Base-by-base conservation (phyloP, 2,888 invertebrate genomes). In the Barypeithes pellucidus region DNA sequence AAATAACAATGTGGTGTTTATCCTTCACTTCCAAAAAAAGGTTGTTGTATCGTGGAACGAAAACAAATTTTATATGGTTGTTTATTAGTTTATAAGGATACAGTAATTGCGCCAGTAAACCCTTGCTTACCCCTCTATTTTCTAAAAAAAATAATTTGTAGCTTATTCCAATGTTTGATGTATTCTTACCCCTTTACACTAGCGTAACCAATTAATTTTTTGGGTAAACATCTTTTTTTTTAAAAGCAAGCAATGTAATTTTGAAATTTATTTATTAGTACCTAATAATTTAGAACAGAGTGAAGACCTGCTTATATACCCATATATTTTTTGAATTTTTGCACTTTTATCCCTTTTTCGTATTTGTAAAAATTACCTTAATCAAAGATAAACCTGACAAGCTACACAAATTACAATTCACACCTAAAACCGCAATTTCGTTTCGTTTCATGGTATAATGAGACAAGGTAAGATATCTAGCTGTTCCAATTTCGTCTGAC, bases 91-190 rank as follows among this genome's bases (percentile, higher is more conserved):
- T 9, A 7, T 33, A 54, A 33, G 33, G 14, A 14, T 7, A 29
- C 3, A 16, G n/a, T 43, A 43, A 14, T 16, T 12, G 33, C 20
- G 12, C 33, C 33, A 54, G 54, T 33, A 63, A 39, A 60, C 60
- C 47, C 63, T 36, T 63, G 63, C 63, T 29, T 16, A 33, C 36
- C 63, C 63, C 16, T 11, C 20, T 20, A 29, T 16, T n/a, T 12
- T 20, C 11, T 14, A 24, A 62, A 45, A 18, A 47, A 45, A 36
- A 45, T 43, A 47, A 50, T 63, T 36, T 62, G 62, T 63, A 22
- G 50, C 63, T 63, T 63, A 29, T 47, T 50, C 41, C 20, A n/a
- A 41, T 63, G 16, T 63, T 63, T 36, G 50, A 18, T 63, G 50
- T 63, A 29, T 63, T 16, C 12, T 45, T 24, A 9, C 22, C 33